Evolutionary conservation across 2,888 invertebrate species (phyloP), one percentile per base, ranked within the genome.

Genomic region (Dicycla oo): DNA sequence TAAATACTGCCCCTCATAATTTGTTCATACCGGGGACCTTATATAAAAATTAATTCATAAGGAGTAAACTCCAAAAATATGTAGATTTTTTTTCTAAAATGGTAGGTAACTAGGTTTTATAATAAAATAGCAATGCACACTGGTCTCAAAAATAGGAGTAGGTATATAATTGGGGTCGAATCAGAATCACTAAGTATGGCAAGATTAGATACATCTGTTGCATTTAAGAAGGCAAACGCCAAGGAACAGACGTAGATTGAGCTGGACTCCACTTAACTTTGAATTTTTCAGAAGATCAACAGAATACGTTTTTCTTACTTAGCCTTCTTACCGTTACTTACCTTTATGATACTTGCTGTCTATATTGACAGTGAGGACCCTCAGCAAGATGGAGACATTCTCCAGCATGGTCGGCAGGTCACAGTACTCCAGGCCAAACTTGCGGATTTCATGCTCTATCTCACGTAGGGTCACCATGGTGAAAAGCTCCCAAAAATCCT

Each of bases 351-450:
- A 75, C 45, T 78, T 72, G 45, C 66, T 81, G 62, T 90, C 88
- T 7, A 90, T 88, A 54, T 88, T 87, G 0, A 90, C 71, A 13
- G 86, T 83, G 0, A 90, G 72, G 0, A 82, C 73, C 15, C 89
- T 86, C 58, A 90, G 60, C 47, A 90, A 58, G 13, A 78, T 64
- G 0, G 84, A 77, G 8, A 90, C 86, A 23, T 89, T 90, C 70
- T 77, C 82, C 26, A 90, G 7, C 88, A 88, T 87, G 7, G 89
- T 89, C 1, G 89, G 84, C 15, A 90, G 70, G 40, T 90, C 90
- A 63, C 87, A 86, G 54, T 85, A 60, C 30, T 77, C 77, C 60
- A 89, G 26, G 0, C 88, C 85, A 23, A 89, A 89, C 75, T 85
- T 87, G 7, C 82, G 75, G 0, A 88, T 61, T 38, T 76, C 75